A percentile compares a stretch with the other conserved stretches of the same genome.
Conservation (phyloP, 2,797 vertebrate species). For the Fringilla coelebs region DNA sequence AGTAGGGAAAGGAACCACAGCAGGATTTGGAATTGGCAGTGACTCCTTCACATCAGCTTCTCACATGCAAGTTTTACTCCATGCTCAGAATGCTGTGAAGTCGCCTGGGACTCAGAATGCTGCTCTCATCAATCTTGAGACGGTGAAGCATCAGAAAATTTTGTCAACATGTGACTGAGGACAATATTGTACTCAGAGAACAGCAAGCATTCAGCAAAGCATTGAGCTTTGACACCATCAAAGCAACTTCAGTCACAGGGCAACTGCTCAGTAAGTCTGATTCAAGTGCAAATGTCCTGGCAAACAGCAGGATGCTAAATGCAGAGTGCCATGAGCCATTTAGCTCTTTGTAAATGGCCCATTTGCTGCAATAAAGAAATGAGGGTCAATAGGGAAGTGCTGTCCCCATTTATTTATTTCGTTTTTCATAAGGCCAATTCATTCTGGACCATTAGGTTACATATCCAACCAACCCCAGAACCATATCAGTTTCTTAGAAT, state of each 20-base stretch:
- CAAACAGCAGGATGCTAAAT: neutral
- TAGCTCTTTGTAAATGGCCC: neutral
- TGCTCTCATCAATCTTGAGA: neutral
- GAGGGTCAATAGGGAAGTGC: neutral
- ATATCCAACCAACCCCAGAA: neutral
- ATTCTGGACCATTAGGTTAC: neutral
- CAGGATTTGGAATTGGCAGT: neutral
- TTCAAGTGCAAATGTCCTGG: neutral
- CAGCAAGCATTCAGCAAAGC: neutral
- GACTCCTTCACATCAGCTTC: neutral
- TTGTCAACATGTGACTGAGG: neutral
- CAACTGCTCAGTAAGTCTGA: neutral
- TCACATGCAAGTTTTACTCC: neutral
- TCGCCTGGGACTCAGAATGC: neutral
- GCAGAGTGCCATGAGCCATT: neutral
- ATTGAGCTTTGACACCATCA: neutral
- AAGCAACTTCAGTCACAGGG: neutral
- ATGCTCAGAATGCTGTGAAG: neutral
- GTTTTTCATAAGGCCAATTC: neutral
- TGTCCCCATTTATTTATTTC: neutral
- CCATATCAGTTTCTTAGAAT: neutral
- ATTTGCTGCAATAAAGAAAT: constrained; percentile 1
- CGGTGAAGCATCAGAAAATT: neutral
- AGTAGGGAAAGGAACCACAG: neutral
- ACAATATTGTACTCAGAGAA: neutral